Evolutionary conservation across 2,797 vertebrate species (phyloP).

Genomic region (Triplophysa bombifrons): DNA sequence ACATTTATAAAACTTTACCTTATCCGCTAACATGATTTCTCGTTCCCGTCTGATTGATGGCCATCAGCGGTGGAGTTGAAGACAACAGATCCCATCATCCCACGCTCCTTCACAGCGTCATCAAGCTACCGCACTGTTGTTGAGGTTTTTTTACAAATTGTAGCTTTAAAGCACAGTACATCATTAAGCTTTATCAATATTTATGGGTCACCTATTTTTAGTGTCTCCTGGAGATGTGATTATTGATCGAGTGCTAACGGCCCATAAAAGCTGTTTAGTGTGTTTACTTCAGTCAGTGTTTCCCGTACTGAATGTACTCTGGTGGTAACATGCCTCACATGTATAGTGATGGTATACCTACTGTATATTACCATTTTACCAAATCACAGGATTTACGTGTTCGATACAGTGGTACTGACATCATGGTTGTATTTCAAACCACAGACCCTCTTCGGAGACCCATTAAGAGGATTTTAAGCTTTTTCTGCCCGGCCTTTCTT

Average conservation of each 20-base stretch:
- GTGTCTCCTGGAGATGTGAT: slow-evolving; percentile 13
- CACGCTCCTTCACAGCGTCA: no score
- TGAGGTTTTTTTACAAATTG: no score
- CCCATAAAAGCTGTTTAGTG: slow-evolving; percentile 10
- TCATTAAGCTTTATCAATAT: slow-evolving; percentile 51
- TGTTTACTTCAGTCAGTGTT: background rate
- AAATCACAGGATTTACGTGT: background rate
- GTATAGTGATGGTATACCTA: background rate
- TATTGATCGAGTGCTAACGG: slow-evolving; percentile 46
- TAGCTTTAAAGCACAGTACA: background rate
- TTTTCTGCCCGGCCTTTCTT: slow-evolving; percentile 19
- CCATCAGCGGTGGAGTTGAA: no score
- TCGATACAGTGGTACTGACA: background rate
- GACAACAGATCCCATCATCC: no score
- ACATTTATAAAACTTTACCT: no score
- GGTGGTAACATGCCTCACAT: background rate
- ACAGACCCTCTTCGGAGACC: background rate
- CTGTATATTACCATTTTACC: background rate
- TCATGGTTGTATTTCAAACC: background rate
- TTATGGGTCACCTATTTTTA: slow-evolving; percentile 50
- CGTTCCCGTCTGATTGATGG: no score
- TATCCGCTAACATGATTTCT: no score
- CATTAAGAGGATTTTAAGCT: slow-evolving; percentile 9
- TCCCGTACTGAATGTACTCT: background rate
- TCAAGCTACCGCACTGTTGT: no score